Evolutionary conservation across 1,140 invertebrate species (phyloP), one percentile per base, ranked within the genome.

Genomic region (Drosophila asahinai): DNA sequence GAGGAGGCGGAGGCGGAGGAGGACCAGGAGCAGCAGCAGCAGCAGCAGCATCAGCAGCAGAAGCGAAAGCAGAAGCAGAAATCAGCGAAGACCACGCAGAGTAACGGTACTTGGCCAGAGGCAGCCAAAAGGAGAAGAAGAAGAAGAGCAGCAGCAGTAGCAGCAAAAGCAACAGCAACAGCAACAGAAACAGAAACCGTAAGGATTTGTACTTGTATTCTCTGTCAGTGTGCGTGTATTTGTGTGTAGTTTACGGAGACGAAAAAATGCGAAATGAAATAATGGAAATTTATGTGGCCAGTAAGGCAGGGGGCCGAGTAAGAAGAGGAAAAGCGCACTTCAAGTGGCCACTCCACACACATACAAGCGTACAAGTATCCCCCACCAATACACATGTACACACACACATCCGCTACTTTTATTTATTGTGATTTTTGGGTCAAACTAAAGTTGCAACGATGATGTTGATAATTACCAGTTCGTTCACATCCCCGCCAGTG

Each of bases 241-340:
- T 78, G 36, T 75, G 36, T 74, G 72, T 63, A 65, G 43, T 68
- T 74, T 79, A 63, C 30, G 74, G 66, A 86, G 78, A 78, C 78
- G 74, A 33, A 57, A 55, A 71, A 71, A 72, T 51, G 72, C 82
- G 82, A 83, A 83, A 80, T 86, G 68, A 86, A 82, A 86, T 86
- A 86, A 86, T 86, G 80, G 63, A 86, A 80, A 86, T 87, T 87
- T 76, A 86, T 82, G 76, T 80, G 77, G 48, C 38, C 27, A 38
- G 78, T 61, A 27, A 62, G 54, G 54, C 54, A 57, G 36, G 49
- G 49, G 14, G 27, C 8, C 25, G 49, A 30, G 12, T 30, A 68
- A 77, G 58, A 61, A 45, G 49, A 75, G 79, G 62, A 59, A 58
- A 82, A 84, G 77, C 71, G 66, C 81, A 68, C 55, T 84, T 68